Percentiles rank a stretch among this genome's conserved stretches.
phyloP scores from a whole-genome alignment of 2,888 invertebrate genomes.

The Drosophila neotestacea region DNA sequence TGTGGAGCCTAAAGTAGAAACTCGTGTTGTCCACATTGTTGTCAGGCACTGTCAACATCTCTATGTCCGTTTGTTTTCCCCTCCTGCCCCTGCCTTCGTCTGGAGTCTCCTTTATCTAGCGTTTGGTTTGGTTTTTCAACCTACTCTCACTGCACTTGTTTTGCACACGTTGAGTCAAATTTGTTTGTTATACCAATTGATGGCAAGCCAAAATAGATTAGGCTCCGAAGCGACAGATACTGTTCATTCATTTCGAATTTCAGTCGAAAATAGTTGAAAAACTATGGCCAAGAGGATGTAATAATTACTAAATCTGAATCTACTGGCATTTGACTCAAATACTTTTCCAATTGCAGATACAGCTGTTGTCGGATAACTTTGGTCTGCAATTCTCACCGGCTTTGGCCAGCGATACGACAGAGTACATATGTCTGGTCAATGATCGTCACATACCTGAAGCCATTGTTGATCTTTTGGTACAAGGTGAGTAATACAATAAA shows the following conservation, averaged over 20 bases:
- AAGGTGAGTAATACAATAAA: conserved; percentile 86
- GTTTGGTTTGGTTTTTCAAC: conserved; percentile 9
- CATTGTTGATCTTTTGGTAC: conserved; percentile 88
- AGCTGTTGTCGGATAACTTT: conserved; percentile 87
- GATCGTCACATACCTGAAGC: conserved; percentile 89
- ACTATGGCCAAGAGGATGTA: conserved; percentile 2
- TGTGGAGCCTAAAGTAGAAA: conserved; percentile 73
- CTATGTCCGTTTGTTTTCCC: conserved; percentile 33
- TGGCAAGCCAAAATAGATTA: conserved; percentile 34
- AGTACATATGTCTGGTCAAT: conserved; percentile 90
- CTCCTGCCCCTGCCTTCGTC: background rate
- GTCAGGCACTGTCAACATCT: conserved; percentile 59
- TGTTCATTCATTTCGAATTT: conserved; percentile 8
- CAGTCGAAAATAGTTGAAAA: background rate
- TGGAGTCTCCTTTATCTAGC: background rate
- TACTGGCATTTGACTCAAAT: conserved; percentile 11
- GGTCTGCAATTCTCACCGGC: conserved; percentile 88
- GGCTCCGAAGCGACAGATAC: conserved; percentile 4
- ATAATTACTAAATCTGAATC: conserved; percentile 14
- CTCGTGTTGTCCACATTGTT: conserved; percentile 67
- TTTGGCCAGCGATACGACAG: conserved; percentile 88
- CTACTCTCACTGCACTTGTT: conserved; percentile 45
- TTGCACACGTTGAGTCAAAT: conserved; percentile 52
- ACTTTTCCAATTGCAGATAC: conserved; percentile 83
- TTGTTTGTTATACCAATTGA: conserved; percentile 59